A percentile compares a stretch with the other conserved stretches of the same genome.
Conservation (phyloP, 1,140 invertebrate genomes). For the Zaprionus lachaisei region DNA sequence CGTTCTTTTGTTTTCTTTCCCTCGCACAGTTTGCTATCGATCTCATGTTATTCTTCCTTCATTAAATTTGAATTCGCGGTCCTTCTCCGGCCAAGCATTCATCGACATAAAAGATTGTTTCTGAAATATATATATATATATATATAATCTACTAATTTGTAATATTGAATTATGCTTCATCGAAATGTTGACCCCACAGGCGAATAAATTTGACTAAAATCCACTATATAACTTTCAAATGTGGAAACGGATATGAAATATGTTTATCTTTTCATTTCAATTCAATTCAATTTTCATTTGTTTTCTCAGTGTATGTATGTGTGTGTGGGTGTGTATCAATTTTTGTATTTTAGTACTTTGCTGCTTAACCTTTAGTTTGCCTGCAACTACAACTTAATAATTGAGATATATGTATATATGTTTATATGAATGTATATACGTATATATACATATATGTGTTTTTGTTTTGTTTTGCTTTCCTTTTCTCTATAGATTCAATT, state of each 20-base stretch:
- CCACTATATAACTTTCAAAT: slow-evolving; percentile 57
- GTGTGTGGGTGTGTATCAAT: slow-evolving; percentile 35
- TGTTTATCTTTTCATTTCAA: slow-evolving; percentile 17
- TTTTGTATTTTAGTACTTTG: slow-evolving; percentile 61
- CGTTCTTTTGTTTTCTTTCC: slow-evolving; percentile 28
- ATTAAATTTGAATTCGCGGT: slow-evolving; percentile 33
- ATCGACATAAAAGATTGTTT: slow-evolving; percentile 64
- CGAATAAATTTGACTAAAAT: slow-evolving; percentile 81
- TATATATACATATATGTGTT: slow-evolving; percentile 33
- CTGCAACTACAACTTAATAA: slow-evolving; percentile 67
- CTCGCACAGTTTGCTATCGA: background rate
- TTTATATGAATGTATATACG: slow-evolving; percentile 19
- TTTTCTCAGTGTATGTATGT: slow-evolving; percentile 24
- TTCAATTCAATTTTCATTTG: slow-evolving; percentile 1
- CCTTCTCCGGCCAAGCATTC: slow-evolving; percentile 30
- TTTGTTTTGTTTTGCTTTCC: slow-evolving; percentile 15
- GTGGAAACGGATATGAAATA: slow-evolving; percentile 80
- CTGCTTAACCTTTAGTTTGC: slow-evolving; percentile 54
- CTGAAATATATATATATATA: slow-evolving; percentile 40
- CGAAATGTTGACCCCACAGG: slow-evolving; percentile 45
- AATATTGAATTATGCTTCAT: slow-evolving; percentile 62
- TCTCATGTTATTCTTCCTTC: background rate
- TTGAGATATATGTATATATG: slow-evolving; percentile 36
- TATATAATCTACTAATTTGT: slow-evolving; percentile 55
- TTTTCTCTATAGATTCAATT: slow-evolving; percentile 63